Evolutionary conservation across 1,140 invertebrate species (phyloP).

Genomic region (Sinella curviseta): DNA sequence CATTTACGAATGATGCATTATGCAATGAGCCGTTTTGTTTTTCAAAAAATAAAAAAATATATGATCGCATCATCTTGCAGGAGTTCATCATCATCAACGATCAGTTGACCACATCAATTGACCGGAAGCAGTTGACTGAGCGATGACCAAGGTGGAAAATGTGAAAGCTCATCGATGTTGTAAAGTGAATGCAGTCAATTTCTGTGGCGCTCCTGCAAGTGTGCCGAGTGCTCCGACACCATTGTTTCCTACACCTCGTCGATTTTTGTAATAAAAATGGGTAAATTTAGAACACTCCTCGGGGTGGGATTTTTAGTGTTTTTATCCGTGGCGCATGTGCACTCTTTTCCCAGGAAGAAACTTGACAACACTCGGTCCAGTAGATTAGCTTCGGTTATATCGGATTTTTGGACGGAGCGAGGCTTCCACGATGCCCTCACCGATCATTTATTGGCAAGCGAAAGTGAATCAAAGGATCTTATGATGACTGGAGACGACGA

Average conservation of each 20-base stretch:
- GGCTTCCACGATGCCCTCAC: not conserved
- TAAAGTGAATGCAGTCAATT: not conserved
- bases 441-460: not conserved
- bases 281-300: too few species aligned
- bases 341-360: not conserved
- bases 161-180: not conserved
- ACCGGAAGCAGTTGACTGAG: not conserved
- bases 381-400: not conserved
- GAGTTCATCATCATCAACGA: too few species aligned
- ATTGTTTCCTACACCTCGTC: too few species aligned
- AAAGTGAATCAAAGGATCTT: not conserved
- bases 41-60: too few species aligned
- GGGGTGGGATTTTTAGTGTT: not conserved
- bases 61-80: too few species aligned
- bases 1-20: not conserved
- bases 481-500: slow-evolving; percentile 2
- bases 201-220: too few species aligned
- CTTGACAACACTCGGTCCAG: not conserved
- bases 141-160: too few species aligned
- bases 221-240: too few species aligned
- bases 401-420: not conserved
- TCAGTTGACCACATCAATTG: too few species aligned
- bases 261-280: too few species aligned
- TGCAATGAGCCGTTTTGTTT: too few species aligned
- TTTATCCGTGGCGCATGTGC: not conserved